Evolutionary conservation across 1,140 invertebrate species (phyloP), one percentile per base, ranked within the genome.

Genomic region (Nephila pilipes): DNA sequence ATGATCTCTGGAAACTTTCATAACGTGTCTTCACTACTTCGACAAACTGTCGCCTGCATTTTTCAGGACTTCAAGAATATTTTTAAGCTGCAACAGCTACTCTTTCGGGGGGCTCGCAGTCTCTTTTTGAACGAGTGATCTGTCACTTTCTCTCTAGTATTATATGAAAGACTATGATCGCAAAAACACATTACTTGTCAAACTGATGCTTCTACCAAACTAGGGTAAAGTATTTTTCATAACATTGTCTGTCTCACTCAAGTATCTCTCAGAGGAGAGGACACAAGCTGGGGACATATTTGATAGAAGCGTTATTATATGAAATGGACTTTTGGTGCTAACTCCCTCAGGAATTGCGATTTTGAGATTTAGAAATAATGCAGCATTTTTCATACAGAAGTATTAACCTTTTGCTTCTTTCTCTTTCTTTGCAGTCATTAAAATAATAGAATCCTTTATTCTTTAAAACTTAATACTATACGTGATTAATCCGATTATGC

Each of bases 151-250:
- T 57, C 89, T 63, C 81, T 55, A 85, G 80, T 85, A 85, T 92
- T 85, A 92, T 92, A 92, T 85, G 90, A 92, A 85, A 92, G 69
- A 92, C 90, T 65, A 63, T 85, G 90, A 92, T 92, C 90, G 90
- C 81, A 29, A 92, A 92, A 92, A 75, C 90, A 92, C 90, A 92
- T 92, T 92, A 92, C 90, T 60, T 92, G 90, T 92, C 90, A 92
- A 92, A 92, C 81, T 92, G 90, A 92, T 92, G 90, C 90, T 85
- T 58, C 80, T 75, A 85, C 79, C 57, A 83, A 85, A 87, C 65
- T 90, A 80, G 69, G 29, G 54, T 92, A 85, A 92, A 92, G 81
- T 92, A 92, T 92, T 92, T 92, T 85, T 92, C 90, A 92, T 92
- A 85, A 92, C 90, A 54, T 85, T 85, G 60, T 92, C 58, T 85